Evolutionary conservation across 2,888 invertebrate species (phyloP), one percentile per base, ranked within the genome.

Genomic region (Orchesellides sinensis): DNA sequence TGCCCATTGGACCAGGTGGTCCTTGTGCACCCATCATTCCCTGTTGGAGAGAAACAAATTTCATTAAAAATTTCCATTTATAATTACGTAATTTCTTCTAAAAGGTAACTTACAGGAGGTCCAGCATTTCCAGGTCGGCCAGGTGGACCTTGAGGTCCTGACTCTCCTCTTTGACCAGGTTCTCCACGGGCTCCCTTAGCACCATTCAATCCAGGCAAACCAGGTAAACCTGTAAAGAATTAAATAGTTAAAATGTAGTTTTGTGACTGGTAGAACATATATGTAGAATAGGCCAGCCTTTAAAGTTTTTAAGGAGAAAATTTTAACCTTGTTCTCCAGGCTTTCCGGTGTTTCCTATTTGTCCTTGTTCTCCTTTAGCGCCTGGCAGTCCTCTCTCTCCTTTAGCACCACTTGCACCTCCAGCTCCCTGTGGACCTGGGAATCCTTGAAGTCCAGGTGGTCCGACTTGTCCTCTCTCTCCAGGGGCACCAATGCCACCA

Each of bases 41-140:
- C 94, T 95, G 81, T 0, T 29, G 1, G 27, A 56, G 56, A 25
- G n/a, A 29, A 56, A 12, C 21, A 68, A 49, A 49, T 49, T 6
- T 19, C 5, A 21, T 8, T 56, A 27, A 27, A 27, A 59, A n/a
- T 59, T 52, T 29, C 2, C 52, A 56, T n/a, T 56, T 35, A 14
- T 25, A 4, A 17, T 25, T n/a, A 14, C 61, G 1, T 40, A 40
- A 29, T 69, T 32, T 32, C 6, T 32, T 32, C 27, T 59, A n/a
- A 74, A 19, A 63, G 68, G 25, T 27, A 21, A 89, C 90, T 91
- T 91, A 95, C 95, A 80, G 93, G 91, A 83, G 92, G 91, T 85
- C 96, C 96, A 70, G 93, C 90, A 89, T 94, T 94, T 89, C 96
- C 96, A 1, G 94, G 94, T 86, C 95, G 90, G 79, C 96, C 96